A percentile compares a stretch with the other conserved stretches of the same genome.
Evolutionary conservation across 2,797 vertebrate species (phyloP).

Genomic region (Cirrhinus mrigala): DNA sequence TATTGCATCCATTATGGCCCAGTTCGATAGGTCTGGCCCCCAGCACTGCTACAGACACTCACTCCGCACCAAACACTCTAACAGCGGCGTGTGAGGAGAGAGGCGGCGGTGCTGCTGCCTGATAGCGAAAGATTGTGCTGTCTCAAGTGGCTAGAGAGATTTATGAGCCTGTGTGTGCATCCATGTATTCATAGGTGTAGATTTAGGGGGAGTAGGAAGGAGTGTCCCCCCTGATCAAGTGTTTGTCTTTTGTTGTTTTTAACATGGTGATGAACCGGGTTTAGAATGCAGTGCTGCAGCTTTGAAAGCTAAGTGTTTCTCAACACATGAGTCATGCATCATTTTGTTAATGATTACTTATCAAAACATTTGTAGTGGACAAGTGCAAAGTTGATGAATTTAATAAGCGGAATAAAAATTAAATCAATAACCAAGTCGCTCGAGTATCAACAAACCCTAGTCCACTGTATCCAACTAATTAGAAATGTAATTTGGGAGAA

Average conservation of each 20-base stretch:
- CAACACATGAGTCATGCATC: not conserved
- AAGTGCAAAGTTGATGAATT: not conserved
- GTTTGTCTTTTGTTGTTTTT: not conserved
- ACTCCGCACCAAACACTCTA: constrained; percentile 91
- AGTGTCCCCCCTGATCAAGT: not conserved
- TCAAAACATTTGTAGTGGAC: not conserved
- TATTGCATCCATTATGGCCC: constrained; percentile 97
- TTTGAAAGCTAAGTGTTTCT: too few relatives aligned
- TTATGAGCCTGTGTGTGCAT: constrained; percentile 61
- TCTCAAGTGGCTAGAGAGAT: constrained; percentile 69
- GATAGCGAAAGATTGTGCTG: constrained; percentile 70
- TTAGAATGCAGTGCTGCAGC: not conserved
- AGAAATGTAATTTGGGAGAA: too few relatives aligned
- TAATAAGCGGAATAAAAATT: not conserved
- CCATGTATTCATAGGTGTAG: not conserved
- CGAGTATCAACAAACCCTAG: not conserved
- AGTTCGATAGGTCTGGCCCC: constrained; percentile 93
- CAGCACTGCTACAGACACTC: constrained; percentile 86
- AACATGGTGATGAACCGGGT: not conserved
- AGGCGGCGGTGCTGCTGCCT: constrained; percentile 61
- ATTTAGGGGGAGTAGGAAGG: not conserved
- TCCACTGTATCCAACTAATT: not conserved
- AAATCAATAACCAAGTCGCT: not conserved
- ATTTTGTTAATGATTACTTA: not conserved
- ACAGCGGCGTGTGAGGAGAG: constrained; percentile 71